Percentiles rank a stretch among this genome's conserved stretches.
Conservation (phyloP, 2,113 vertebrate genomes). For the Mustela nigripes region DNA sequence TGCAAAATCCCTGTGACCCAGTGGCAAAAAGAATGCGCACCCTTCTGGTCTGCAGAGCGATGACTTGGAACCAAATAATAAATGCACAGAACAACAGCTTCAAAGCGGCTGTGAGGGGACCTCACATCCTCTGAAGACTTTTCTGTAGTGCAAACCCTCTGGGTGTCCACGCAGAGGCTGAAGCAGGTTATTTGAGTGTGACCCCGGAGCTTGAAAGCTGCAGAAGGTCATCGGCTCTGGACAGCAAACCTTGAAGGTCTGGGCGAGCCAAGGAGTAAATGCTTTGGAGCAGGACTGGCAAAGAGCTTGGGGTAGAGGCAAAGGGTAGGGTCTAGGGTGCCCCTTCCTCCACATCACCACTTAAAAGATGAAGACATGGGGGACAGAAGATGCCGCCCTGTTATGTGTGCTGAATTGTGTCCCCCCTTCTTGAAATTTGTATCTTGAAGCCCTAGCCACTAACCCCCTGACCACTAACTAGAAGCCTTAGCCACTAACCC, state of each 20-base stretch:
- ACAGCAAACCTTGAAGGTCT: background rate
- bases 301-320: background rate
- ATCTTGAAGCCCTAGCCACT: background rate
- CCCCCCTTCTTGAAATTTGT: background rate
- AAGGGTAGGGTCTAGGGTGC: background rate
- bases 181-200: rapidly evolving
- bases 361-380: background rate
- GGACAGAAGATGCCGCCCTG: background rate
- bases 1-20: rapidly evolving
- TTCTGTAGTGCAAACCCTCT: rapidly evolving
- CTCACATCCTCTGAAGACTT: rapidly evolving
- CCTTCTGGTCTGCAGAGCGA: background rate
- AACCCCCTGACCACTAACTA: too few species aligned
- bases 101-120: rapidly evolving
- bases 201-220: rapidly evolving
- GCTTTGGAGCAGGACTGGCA: background rate
- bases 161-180: rapidly evolving
- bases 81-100: background rate
- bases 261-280: rapidly evolving
- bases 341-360: background rate
- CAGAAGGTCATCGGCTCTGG: rapidly evolving
- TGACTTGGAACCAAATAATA: background rate
- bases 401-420: rapidly evolving
- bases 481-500: too few species aligned
- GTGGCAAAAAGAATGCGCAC: rapidly evolving